Evolutionary conservation across 2,797 vertebrate species (phyloP).

Genomic region (Falco naumanni): DNA sequence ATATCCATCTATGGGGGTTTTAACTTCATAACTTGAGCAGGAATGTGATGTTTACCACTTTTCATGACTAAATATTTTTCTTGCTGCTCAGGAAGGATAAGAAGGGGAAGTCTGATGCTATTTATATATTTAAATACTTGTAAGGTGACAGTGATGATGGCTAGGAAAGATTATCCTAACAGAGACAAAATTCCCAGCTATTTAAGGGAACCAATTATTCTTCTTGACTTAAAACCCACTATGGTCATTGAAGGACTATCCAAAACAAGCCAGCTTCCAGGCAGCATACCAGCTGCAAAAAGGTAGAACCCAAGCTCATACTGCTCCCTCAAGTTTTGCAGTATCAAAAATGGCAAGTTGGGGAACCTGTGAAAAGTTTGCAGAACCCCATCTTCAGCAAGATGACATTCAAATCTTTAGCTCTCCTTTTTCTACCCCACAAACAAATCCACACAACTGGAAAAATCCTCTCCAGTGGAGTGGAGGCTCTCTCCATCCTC

Average conservation of each 20-base stretch:
- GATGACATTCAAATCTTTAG: background rate
- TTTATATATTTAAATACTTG: slow-evolving; percentile 58
- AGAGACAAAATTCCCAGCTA: slow-evolving; percentile 32
- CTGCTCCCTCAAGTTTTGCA: background rate
- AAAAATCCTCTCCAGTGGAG: background rate
- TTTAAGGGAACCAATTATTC: background rate
- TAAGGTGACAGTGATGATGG: background rate
- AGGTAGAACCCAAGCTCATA: background rate
- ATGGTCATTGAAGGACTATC: background rate
- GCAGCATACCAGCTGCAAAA: background rate
- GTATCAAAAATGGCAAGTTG: background rate
- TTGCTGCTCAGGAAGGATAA: background rate
- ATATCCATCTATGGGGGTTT: background rate
- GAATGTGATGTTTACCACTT: slow-evolving; percentile 46
- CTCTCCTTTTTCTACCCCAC: background rate
- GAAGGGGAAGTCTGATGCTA: background rate
- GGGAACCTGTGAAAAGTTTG: background rate
- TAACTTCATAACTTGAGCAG: background rate
- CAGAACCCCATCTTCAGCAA: background rate
- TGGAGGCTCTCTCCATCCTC: background rate
- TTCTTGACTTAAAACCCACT: background rate
- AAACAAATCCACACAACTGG: background rate
- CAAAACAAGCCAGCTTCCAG: background rate
- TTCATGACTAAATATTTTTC: slow-evolving; percentile 13
- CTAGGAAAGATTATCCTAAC: slow-evolving; percentile 16